A percentile compares a stretch with the other conserved stretches of the same genome.
Conservation (phyloP, 2,888 invertebrate species). For the Griposia aprilina region DNA sequence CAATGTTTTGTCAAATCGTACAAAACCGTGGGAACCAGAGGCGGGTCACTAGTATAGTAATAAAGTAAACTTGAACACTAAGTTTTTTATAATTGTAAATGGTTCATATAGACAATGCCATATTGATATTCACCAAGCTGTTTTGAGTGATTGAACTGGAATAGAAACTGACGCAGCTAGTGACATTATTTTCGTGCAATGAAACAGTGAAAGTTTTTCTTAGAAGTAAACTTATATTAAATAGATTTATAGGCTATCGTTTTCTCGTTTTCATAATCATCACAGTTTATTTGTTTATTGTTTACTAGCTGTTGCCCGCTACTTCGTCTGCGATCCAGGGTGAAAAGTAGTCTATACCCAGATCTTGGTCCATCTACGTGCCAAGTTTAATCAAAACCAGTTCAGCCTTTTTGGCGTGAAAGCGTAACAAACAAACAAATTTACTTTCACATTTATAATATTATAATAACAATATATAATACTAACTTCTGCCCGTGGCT, state of each 20-base stretch:
- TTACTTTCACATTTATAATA: no score
- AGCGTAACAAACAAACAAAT: no score
- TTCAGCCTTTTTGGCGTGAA: no score
- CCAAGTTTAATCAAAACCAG: no score
- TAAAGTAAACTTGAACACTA: not conserved
- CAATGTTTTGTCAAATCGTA: not conserved
- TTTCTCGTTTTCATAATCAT: not conserved
- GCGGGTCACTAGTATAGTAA: not conserved
- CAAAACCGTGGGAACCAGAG: not conserved
- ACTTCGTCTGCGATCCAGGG: no score
- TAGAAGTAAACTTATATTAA: not conserved
- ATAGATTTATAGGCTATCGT: not conserved
- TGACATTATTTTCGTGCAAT: not conserved
- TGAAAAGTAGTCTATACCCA: no score
- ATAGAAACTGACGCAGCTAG: not conserved
- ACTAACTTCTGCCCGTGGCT: no score
- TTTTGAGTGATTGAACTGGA: not conserved
- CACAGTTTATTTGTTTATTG: not conserved
- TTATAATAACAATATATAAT: no score
- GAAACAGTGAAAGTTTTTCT: not conserved
- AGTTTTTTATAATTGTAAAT: not conserved
- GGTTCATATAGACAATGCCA: not conserved
- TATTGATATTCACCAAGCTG: not conserved
- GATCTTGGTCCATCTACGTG: no score
- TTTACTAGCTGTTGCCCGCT: no score